Percentiles rank a stretch among this genome's conserved stretches.
Conservation (phyloP, 1,140 invertebrate species). For the Drosophila nannoptera region DNA sequence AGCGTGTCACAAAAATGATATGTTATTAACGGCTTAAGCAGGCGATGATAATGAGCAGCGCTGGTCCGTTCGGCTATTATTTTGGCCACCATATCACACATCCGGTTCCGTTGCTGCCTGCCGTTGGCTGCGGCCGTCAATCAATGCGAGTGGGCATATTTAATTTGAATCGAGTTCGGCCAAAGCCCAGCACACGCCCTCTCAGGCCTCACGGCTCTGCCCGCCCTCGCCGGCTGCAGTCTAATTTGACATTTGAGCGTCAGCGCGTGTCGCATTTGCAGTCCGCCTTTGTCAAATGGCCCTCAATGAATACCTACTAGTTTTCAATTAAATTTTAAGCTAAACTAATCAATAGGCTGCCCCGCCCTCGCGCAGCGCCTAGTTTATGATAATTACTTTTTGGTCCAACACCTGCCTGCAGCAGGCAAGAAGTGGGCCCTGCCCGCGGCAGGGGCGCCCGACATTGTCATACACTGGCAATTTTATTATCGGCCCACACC, state of each 20-base stretch:
- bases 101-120: constrained; percentile 55
- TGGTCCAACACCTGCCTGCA: constrained; percentile 47
- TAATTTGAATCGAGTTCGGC: constrained; percentile 44
- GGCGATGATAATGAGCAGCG: constrained; percentile 31
- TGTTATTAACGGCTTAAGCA: constrained; percentile 68
- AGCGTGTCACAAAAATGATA: constrained; percentile 66
- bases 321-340: constrained; percentile 49
- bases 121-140: constrained; percentile 47
- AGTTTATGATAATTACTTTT: constrained; percentile 62
- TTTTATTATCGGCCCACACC: constrained; percentile 41
- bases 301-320: constrained; percentile 21
- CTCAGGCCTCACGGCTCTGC: not conserved
- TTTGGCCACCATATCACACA: constrained; percentile 40
- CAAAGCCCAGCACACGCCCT: constrained; percentile 29
- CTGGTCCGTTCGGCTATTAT: constrained; percentile 31
- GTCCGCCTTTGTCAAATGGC: constrained; percentile 1
- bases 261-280: constrained; percentile 36
- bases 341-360: constrained; percentile 34
- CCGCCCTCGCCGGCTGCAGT: not conserved
- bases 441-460: constrained; percentile 15
- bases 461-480: constrained; percentile 29
- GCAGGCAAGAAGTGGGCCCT: not conserved
- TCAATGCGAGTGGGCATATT: constrained; percentile 54
- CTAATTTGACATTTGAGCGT: constrained; percentile 46
- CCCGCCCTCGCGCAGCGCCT: not conserved